Percentiles rank a stretch among this genome's conserved stretches.
phyloP scores from a whole-genome alignment of 2,888 invertebrate genomes.

The Cheilosia soror region DNA sequence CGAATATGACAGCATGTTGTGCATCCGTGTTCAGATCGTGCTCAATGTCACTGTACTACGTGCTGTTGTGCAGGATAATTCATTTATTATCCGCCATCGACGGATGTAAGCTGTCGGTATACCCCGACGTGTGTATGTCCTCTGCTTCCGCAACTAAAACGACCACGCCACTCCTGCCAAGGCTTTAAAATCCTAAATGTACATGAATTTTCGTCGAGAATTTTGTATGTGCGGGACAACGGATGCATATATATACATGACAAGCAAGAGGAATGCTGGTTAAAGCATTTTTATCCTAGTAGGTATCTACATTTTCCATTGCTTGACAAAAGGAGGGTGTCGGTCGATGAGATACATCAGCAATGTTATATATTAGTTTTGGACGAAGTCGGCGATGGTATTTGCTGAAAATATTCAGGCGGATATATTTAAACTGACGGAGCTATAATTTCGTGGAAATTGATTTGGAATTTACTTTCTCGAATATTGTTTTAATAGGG shows the following conservation, averaged over 20 bases:
- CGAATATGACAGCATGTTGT: conserved; percentile 15
- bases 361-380: not conserved
- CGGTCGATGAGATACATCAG: not conserved
- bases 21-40: conserved; percentile 4
- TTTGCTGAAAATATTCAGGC: too few relatives aligned
- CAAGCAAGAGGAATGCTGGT: conserved; percentile 9
- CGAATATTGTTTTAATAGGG: too few relatives aligned
- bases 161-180: too few relatives aligned
- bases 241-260: not conserved
- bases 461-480: too few relatives aligned
- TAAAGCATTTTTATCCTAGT: not conserved
- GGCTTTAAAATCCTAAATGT: not conserved
- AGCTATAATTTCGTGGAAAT: too few relatives aligned
- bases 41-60: conserved; percentile 32
- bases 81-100: conserved; percentile 14
- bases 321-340: not conserved
- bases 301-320: not conserved
- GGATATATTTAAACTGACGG: too few relatives aligned
- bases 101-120: not conserved
- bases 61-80: conserved; percentile 30
- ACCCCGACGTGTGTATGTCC: not conserved
- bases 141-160: not conserved
- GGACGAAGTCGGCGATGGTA: not conserved
- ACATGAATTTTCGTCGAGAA: not conserved
- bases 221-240: not conserved